These are phyloP conservation scores for Geotrupes spiniger DNA, from an alignment of 2,888 invertebrate species.

Conservation along the genomic window DNA sequence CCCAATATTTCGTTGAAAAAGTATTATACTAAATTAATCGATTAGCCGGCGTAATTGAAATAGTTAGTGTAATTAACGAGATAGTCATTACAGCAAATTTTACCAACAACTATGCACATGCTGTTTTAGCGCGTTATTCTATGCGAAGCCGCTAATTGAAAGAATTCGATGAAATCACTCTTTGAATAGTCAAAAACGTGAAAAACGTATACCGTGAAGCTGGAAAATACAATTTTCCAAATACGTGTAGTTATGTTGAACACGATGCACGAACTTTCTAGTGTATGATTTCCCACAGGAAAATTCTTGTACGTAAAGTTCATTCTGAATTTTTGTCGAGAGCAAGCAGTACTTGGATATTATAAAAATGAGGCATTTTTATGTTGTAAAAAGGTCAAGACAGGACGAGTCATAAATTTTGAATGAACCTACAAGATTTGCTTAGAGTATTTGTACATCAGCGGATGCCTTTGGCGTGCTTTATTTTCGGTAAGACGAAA, in stretches of 20 bases:
- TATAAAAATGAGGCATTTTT: conserved; percentile 5
- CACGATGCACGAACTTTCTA: conserved; percentile 10
- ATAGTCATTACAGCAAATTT: too few species aligned
- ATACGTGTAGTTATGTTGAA: conserved; percentile 5
- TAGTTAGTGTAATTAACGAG: too few species aligned
- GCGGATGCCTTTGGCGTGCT: too few species aligned
- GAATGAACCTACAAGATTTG: not conserved
- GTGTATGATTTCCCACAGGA: conserved; percentile 13
- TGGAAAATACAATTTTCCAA: conserved; percentile 6
- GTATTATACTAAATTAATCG: too few species aligned
- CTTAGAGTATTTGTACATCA: too few species aligned
- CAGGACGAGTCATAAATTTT: conserved; percentile 3
- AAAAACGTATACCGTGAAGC: not conserved
- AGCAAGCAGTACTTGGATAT: not conserved
- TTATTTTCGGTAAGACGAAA: too few species aligned
- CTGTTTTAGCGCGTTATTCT: too few species aligned
- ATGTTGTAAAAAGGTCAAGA: not conserved
- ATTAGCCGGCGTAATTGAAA: too few species aligned
- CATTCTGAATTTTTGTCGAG: conserved; percentile 12
- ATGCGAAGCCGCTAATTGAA: too few species aligned
- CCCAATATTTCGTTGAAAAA: too few species aligned
- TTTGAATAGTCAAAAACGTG: not conserved
- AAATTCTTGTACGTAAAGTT: conserved; percentile 14
- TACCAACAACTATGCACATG: too few species aligned
- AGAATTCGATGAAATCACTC: not conserved